Evolutionary conservation across 1,140 invertebrate species (phyloP).

Genomic region (Nebria ingens): DNA sequence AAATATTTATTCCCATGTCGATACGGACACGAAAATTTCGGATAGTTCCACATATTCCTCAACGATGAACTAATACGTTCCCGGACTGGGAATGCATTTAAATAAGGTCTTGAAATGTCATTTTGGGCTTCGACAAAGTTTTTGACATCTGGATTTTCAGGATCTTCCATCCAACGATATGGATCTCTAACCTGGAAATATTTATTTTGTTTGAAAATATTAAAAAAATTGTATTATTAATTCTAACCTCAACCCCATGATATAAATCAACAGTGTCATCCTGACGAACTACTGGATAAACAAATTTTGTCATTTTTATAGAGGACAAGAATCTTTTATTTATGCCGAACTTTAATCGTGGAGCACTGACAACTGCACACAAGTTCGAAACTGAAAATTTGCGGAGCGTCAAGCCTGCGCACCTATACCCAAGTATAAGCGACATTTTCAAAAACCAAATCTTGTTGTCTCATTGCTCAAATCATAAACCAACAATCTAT

Average conservation of each 20-base stretch:
- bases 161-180: constrained; percentile 95
- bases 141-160: constrained; percentile 85
- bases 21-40: constrained; percentile 84
- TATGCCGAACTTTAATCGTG: not conserved
- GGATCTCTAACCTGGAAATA: constrained; percentile 71
- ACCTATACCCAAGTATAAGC: too few relatives aligned
- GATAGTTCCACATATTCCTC: constrained; percentile 91
- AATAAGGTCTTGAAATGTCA: constrained; percentile 74
- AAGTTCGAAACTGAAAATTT: too few relatives aligned
- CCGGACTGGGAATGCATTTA: constrained; percentile 65
- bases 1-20: constrained; percentile 80
- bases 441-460: too few relatives aligned
- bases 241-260: constrained; percentile 67
- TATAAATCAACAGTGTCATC: constrained; percentile 75
- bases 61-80: constrained; percentile 63
- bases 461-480: too few relatives aligned
- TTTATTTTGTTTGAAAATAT: constrained; percentile 2
- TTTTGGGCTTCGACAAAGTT: constrained; percentile 89
- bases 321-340: too few relatives aligned
- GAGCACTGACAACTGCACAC: too few relatives aligned
- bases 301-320: not conserved
- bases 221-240: constrained; percentile 2
- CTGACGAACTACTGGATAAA: constrained; percentile 65
- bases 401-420: too few relatives aligned
- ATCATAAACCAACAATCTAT: too few relatives aligned